Evolutionary conservation across 2,797 vertebrate species (phyloP).

Genomic region (Fundulus diaphanus): DNA sequence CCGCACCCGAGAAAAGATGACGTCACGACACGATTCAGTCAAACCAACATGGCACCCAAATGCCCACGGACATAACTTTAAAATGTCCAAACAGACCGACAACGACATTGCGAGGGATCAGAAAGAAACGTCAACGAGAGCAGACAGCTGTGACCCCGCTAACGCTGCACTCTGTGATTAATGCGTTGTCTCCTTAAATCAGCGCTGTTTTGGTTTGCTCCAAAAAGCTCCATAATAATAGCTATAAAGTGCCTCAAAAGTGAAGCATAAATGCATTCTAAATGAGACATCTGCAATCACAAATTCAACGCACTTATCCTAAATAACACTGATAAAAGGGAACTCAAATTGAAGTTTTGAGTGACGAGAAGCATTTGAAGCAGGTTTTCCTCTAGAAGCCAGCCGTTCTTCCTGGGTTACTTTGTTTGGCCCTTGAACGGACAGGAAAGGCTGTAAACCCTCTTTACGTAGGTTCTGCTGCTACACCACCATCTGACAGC

Average conservation of each 20-base stretch:
- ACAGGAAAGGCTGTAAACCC: constrained; percentile 20
- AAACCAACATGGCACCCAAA: constrained; percentile 30
- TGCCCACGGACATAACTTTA: constrained; percentile 7
- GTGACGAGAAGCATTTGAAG: neutral
- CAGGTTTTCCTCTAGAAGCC: constrained; percentile 4
- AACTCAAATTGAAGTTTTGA: constrained; percentile 17
- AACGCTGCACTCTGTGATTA: constrained; percentile 6
- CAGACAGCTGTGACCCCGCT: constrained; percentile 14
- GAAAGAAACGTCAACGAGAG: neutral
- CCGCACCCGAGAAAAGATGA: constrained; percentile 18
- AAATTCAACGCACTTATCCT: constrained; percentile 13
- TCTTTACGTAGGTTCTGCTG: constrained; percentile 38
- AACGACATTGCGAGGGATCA: neutral
- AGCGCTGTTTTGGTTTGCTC: constrained; percentile 9
- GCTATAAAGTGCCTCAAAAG: constrained; percentile 24
- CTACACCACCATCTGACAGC: constrained; percentile 45
- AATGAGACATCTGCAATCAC: constrained; percentile 20
- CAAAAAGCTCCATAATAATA: constrained; percentile 7
- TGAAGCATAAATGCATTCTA: constrained; percentile 23
- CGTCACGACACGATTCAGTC: constrained; percentile 26
- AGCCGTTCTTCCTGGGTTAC: constrained; percentile 9
- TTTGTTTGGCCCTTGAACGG: constrained; percentile 16
- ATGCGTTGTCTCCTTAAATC: constrained; percentile 30
- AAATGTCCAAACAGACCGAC: constrained; percentile 26
- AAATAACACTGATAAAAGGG: constrained; percentile 3